Percentiles rank a stretch among this genome's conserved stretches.
Conservation (phyloP, 2,797 vertebrate genomes). For the Sphaeramia orbicularis region DNA sequence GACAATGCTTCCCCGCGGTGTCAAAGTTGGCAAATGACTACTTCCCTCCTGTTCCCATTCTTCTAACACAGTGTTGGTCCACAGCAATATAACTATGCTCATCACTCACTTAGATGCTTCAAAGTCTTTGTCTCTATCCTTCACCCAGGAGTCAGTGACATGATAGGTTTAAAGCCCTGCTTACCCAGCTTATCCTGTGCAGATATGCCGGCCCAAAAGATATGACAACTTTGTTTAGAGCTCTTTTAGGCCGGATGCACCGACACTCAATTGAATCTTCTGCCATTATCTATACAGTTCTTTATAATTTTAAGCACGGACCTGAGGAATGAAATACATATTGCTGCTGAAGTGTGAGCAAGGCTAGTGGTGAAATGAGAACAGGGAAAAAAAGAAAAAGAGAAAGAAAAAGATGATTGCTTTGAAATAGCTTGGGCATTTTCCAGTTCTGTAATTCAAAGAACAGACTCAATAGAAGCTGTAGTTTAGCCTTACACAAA, state of each 20-base stretch:
- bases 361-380: conserved; percentile 12
- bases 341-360: conserved; percentile 41
- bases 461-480: conserved; percentile 19
- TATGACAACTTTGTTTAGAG: conserved; percentile 26
- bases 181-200: conserved; percentile 27
- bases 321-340: conserved; percentile 44
- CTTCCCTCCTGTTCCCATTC: conserved; percentile 65
- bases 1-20: conserved; percentile 72
- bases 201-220: conserved; percentile 26
- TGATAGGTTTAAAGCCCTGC: conserved; percentile 38
- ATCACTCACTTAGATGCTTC: conserved; percentile 66
- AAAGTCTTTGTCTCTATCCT: conserved; percentile 67
- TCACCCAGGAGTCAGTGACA: conserved; percentile 54
- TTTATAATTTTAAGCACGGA: conserved; percentile 55
- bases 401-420: conserved; percentile 28
- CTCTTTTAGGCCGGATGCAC: conserved; percentile 42
- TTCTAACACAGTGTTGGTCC: conserved; percentile 62
- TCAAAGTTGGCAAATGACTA: conserved; percentile 78
- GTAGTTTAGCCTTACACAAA: conserved; percentile 14
- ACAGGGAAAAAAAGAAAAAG: conserved; percentile 13
- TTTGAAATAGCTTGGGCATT: conserved; percentile 35
- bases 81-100: conserved; percentile 51
- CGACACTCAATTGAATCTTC: conserved; percentile 33
- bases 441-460: conserved; percentile 37
- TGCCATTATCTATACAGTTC: conserved; percentile 39